Base-by-base conservation (phyloP, 2,797 vertebrate species). In the Atherinosoma microstoma region DNA sequence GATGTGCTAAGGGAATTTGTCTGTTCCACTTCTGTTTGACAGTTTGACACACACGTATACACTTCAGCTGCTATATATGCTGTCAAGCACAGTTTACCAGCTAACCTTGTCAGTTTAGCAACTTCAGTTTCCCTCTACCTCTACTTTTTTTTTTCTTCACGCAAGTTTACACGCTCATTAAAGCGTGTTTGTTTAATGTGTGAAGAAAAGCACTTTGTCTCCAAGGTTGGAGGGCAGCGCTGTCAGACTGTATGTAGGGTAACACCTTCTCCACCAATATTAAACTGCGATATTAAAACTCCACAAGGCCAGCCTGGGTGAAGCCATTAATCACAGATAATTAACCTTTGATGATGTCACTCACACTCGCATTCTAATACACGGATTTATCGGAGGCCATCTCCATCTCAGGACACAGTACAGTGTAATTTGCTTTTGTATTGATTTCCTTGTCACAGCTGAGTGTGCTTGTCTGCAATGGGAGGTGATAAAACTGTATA, bases 1-100 rank as follows among this genome's bases (percentile, higher is more conserved):
- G 81, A 80, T 75, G 84, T 58, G 76, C 84, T 77, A 76, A 68
- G 38, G 85, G 88, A 84, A 87, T 84, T 83, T 82, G 70, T 84
- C 82, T 80, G 70, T 80, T 91, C 79, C 65, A 58, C 75, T 66
- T 58, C 75, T 70, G 59, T 77, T 66, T 85, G 88, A 90, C 88
- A 89, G 78, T 70, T 87, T 85, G 85, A 88, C 82, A 78, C 78
- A 57, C 72, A 80, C 80, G 56, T 27, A 58, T 64, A 75, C 77
- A 66, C 58, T 69, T 36, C 13, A 47, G 20, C 71, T 42, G 60
- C 78, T 59, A 16, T 57, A 76, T 34, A 65, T 67, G 62, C 69
- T 22, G 30, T 71, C 42, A 38, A 65, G 58, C 18, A 0, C 70
- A 75, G 67, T 77, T 87, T 67, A 68, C 65, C 57, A 32, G 54